A percentile compares a stretch with the other conserved stretches of the same genome.
These are phyloP conservation scores for Empidonax alnorum DNA, from an alignment of 2,113 vertebrate species.

Conservation along the genomic window DNA sequence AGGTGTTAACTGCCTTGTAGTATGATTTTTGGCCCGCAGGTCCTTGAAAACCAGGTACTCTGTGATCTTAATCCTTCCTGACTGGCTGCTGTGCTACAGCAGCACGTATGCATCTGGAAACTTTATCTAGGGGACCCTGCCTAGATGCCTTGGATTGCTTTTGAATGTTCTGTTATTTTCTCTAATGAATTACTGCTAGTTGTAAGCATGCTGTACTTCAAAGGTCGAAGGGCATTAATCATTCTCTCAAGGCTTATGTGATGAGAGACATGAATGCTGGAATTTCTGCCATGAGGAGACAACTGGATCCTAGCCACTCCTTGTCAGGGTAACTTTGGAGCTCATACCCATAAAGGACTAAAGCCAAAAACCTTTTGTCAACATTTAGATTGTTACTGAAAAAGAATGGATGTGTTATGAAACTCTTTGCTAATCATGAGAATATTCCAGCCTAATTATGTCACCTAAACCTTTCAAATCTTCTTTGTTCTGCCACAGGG, in stretches of 20 bases:
- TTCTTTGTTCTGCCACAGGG: conserved; percentile 70
- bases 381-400: conserved; percentile 16
- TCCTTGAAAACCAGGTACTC: not conserved
- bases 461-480: conserved; percentile 25
- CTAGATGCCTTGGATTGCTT: conserved; percentile 12
- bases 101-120: not conserved
- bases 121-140: not conserved
- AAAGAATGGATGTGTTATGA: not conserved
- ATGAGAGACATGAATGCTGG: not conserved
- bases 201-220: conserved; percentile 28
- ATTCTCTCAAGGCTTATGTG: conserved; percentile 6
- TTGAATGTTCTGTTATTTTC: conserved; percentile 10
- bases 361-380: conserved; percentile 44
- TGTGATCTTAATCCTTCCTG: not conserved
- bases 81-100: not conserved
- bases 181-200: conserved; percentile 27
- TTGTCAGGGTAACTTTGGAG: conserved; percentile 6
- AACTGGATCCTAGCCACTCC: conserved; percentile 12
- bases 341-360: not conserved
- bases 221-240: not conserved
- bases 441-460: not conserved
- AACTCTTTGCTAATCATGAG: not conserved
- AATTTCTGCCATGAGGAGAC: not conserved
- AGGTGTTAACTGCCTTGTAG: not conserved
- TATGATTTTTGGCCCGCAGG: not conserved